Conservation (phyloP, 2,888 invertebrate genomes). For the Drosophila helvetica region DNA sequence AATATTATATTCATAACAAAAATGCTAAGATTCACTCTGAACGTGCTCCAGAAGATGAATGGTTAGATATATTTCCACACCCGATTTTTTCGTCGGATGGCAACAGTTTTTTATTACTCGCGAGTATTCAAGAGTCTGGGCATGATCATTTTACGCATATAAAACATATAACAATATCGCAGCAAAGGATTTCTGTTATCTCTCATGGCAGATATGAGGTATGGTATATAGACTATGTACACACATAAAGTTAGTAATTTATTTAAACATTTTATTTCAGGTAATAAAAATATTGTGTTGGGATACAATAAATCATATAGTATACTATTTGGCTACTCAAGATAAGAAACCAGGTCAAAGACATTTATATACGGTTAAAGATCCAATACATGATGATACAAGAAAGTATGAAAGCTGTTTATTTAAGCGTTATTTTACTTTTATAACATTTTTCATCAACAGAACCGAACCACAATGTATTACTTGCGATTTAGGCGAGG, state of each 20-base stretch:
- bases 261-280: slow-evolving; percentile 53
- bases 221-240: slow-evolving; percentile 49
- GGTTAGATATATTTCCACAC: slow-evolving; percentile 93
- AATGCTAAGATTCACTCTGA: slow-evolving; percentile 89
- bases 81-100: slow-evolving; percentile 93
- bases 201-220: slow-evolving; percentile 95
- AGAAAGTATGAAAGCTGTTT: slow-evolving; percentile 84
- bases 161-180: slow-evolving; percentile 92
- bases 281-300: slow-evolving; percentile 90
- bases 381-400: slow-evolving; percentile 88
- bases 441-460: slow-evolving; percentile 11
- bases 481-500: slow-evolving; percentile 91
- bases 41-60: slow-evolving; percentile 92
- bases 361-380: slow-evolving; percentile 94
- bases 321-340: slow-evolving; percentile 91
- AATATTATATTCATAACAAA: not conserved
- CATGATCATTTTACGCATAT: slow-evolving; percentile 94
- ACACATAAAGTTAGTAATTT: not conserved
- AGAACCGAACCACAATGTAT: slow-evolving; percentile 91
- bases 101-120: slow-evolving; percentile 91
- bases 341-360: slow-evolving; percentile 93
- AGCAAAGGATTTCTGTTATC: slow-evolving; percentile 92
- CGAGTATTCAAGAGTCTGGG: slow-evolving; percentile 92
- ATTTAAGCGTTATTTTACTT: not conserved
- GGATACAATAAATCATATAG: slow-evolving; percentile 92